Evolutionary conservation across 2,113 vertebrate genomes (phyloP), one percentile per base, ranked within the genome.

Genomic region (Pollachius pollachius): DNA sequence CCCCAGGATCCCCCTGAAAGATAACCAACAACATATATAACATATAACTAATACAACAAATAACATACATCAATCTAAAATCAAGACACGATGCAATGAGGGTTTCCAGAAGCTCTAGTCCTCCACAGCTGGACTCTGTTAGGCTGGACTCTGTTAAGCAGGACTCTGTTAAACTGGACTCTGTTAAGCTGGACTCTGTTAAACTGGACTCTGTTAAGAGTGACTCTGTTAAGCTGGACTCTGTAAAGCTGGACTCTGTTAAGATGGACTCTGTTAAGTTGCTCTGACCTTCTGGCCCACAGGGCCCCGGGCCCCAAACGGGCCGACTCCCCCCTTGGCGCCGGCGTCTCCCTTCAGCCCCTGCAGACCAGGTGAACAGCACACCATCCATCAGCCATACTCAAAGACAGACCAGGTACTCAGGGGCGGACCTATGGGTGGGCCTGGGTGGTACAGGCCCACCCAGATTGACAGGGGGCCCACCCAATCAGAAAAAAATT

Each of bases 321-420:
- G 83, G 0, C 95, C 95, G 81, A 96, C 81, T 9, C 78, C 83
- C 69, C 95, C 95, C 78, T 97, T 97, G 0, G 86, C 83, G 0
- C 95, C 95, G 12, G 90, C 88, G 30, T 95, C 93, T 7, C 95
- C 95, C 75, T 95, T 96, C 19, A 91, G n/a, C 23, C 95, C 95
- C 95, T 95, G 75, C 18, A 41, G 63, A 48, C 41, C 11, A 48
- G 8, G 11, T 41, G 37, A 41, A 23, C 23, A 23, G 23, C 3
- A 23, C 23, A 23, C 23, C 23, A 23, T 2, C 23, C 23, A 23
- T 23, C 23, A 23, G 23, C 23, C 23, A 23, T 23, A 23, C 21
- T 23, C 21, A 23, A 23, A 23, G 21, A 23, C 21, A 23, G 21
- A 23, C 23, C 23, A 23, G 23, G 23, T 2, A 2, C 23, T 23